phyloP scores from a whole-genome alignment of 2,113 vertebrate species.

The Heptranchias perlo region DNA sequence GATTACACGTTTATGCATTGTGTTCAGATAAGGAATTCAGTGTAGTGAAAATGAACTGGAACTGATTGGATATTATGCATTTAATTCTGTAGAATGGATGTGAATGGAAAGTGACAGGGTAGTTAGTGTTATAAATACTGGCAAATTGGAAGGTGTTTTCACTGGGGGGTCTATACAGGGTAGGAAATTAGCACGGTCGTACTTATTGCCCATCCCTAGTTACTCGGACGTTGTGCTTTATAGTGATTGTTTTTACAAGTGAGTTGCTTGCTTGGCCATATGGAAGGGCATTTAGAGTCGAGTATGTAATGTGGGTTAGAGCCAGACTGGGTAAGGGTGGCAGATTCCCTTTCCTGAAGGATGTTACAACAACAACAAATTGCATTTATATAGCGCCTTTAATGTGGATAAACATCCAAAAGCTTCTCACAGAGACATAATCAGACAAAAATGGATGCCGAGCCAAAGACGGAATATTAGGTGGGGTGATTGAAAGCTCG shows the following conservation, averaged over 20 bases:
- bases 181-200: background rate
- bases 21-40: background rate
- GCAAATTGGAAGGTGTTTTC: background rate
- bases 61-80: background rate
- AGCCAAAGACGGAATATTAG: background rate
- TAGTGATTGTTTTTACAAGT: background rate
- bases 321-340: background rate
- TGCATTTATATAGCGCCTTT: no score
- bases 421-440: background rate
- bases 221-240: background rate
- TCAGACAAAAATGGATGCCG: background rate
- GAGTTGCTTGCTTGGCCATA: background rate
- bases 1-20: background rate
- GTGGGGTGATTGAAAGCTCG: no score
- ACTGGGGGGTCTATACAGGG: background rate
- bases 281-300: background rate
- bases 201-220: background rate
- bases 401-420: background rate
- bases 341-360: background rate
- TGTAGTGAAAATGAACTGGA: background rate
- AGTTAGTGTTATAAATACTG: background rate
- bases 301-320: background rate
- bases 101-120: background rate
- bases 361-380: no score
- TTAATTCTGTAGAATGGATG: background rate